phyloP scores from a whole-genome alignment of 1,140 invertebrate species.

The Trialeurodes vaporariorum region DNA sequence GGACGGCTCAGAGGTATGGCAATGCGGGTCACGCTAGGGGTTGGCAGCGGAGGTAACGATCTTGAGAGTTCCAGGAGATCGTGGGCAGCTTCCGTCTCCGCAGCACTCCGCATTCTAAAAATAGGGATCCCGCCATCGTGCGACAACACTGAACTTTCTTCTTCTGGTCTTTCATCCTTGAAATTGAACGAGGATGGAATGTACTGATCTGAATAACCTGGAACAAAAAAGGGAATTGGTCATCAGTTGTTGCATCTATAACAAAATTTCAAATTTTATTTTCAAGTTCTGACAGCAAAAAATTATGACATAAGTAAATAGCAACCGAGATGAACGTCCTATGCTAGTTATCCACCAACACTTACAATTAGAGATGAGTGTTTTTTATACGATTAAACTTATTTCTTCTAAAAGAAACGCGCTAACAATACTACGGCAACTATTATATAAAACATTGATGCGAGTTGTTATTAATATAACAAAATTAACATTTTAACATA shows the following conservation, averaged over 20 bases:
- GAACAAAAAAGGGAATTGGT: not conserved
- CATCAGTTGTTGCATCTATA: not conserved
- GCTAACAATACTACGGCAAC: too few relatives aligned
- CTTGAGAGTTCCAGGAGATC: conserved; percentile 70
- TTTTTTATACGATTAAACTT: too few relatives aligned
- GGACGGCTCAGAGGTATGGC: conserved; percentile 16
- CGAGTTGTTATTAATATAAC: too few relatives aligned
- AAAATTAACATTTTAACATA: too few relatives aligned
- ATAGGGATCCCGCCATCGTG: conserved; percentile 21
- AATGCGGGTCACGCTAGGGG: conserved; percentile 45
- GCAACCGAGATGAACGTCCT: too few relatives aligned
- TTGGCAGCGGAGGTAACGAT: conserved; percentile 58
- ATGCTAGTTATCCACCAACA: too few relatives aligned
- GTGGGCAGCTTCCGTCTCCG: conserved; percentile 73
- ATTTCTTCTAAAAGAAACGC: too few relatives aligned
- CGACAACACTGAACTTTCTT: not conserved
- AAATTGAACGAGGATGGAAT: not conserved
- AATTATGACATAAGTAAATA: too few relatives aligned
- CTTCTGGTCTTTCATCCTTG: not conserved
- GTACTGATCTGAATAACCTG: not conserved
- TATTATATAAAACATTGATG: too few relatives aligned
- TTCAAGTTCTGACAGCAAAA: too few relatives aligned
- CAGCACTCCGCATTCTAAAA: conserved; percentile 50
- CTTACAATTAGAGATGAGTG: too few relatives aligned
- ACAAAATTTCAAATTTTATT: too few relatives aligned